These are phyloP conservation scores for Drosophila simulans DNA, from an alignment of 1,140 invertebrate species.

Conservation along the genomic window DNA sequence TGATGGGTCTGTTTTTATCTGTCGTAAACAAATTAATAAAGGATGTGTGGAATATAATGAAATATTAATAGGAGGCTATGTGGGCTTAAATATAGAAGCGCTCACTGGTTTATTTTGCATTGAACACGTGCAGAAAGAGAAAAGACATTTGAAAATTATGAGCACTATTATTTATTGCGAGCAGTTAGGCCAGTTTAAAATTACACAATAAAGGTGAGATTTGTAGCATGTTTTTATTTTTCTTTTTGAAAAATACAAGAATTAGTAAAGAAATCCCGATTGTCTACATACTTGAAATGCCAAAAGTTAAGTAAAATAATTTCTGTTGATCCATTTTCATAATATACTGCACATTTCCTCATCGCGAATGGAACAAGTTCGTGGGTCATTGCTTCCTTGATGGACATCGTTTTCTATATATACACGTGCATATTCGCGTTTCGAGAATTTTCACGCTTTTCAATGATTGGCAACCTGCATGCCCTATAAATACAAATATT, in stretches of 20 bases:
- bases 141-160: conserved; percentile 17
- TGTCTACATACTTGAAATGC: too few species aligned
- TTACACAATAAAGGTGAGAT: neutral
- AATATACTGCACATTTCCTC: neutral
- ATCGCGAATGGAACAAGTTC: neutral
- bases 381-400: conserved; percentile 38
- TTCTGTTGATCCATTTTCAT: too few species aligned
- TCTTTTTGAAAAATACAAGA: neutral
- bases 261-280: too few species aligned
- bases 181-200: too few species aligned
- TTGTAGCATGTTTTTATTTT: neutral
- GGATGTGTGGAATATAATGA: conserved; percentile 25
- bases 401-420: conserved; percentile 28
- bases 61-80: conserved; percentile 44
- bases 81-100: conserved; percentile 7
- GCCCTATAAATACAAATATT: conserved; percentile 50
- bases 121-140: conserved; percentile 25
- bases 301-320: neutral
- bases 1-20: conserved; percentile 41
- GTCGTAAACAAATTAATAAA: conserved; percentile 65
- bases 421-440: conserved; percentile 10
- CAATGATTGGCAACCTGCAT: conserved; percentile 43
- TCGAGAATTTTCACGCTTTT: conserved; percentile 38
- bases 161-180: conserved; percentile 9
- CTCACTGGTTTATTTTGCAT: conserved; percentile 20